A percentile compares a stretch with the other conserved stretches of the same genome.
These are phyloP conservation scores for Aelia acuminata DNA, from an alignment of 2,888 invertebrate species.

Conservation along the genomic window DNA sequence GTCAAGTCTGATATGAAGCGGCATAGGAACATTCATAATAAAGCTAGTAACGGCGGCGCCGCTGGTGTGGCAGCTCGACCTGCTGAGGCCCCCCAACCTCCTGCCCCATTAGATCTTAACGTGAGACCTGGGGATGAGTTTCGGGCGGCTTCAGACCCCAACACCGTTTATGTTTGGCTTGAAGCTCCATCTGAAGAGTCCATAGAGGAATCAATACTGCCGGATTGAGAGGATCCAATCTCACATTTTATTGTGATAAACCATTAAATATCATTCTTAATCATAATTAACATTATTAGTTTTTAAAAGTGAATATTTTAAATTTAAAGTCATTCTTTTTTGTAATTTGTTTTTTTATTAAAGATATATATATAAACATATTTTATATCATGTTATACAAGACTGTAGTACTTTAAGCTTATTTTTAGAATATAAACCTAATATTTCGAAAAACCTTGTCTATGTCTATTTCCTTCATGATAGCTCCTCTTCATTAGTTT, in stretches of 20 bases:
- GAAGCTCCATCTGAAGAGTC: slow-evolving; percentile 63
- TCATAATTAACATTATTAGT: slow-evolving; percentile 29
- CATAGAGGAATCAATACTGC: slow-evolving; percentile 65
- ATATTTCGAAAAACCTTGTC: background rate
- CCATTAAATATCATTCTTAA: slow-evolving; percentile 40
- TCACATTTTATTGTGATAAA: slow-evolving; percentile 47
- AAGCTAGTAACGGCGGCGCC: slow-evolving; percentile 61
- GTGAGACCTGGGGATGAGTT: slow-evolving; percentile 65
- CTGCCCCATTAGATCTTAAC: slow-evolving; percentile 66
- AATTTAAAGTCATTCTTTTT: slow-evolving; percentile 31
- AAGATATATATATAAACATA: slow-evolving; percentile 54
- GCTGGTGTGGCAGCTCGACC: slow-evolving; percentile 61
- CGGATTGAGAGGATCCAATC: slow-evolving; percentile 62
- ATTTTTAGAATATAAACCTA: slow-evolving; percentile 39
- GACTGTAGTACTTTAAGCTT: slow-evolving; percentile 60
- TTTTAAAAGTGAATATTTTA: slow-evolving; percentile 24
- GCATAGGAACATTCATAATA: slow-evolving; percentile 80
- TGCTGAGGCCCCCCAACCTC: slow-evolving; percentile 61
- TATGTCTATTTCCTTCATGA: background rate
- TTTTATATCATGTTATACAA: slow-evolving; percentile 56
- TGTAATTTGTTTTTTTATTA: slow-evolving; percentile 47
- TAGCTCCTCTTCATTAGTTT: background rate
- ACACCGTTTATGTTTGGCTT: slow-evolving; percentile 67
- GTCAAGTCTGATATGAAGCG: slow-evolving; percentile 87
- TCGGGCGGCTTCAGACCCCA: slow-evolving; percentile 62